Percentiles rank a stretch among this genome's conserved stretches.
Evolutionary conservation across 2,888 invertebrate genomes (phyloP).

Genomic region (Thyatira batis): DNA sequence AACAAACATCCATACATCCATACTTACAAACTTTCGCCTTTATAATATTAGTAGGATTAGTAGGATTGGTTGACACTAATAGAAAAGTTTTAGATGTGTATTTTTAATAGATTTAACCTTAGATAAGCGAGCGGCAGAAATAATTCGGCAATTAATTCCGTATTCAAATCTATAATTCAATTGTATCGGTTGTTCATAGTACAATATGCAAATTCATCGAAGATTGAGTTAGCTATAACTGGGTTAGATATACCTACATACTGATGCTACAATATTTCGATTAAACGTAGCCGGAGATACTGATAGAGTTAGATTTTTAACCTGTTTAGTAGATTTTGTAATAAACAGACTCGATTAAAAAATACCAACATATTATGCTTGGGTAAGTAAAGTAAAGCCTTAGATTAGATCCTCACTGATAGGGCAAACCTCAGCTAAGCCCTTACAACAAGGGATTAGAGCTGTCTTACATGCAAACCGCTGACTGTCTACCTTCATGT

Average conservation of each 20-base stretch:
- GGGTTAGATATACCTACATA: no score
- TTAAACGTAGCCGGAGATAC: not conserved
- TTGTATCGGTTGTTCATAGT: not conserved
- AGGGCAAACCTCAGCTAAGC: not conserved
- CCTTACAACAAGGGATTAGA: not conserved
- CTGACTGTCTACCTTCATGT: not conserved
- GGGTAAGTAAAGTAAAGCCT: not conserved
- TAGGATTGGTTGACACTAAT: no score
- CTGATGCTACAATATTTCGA: not conserved
- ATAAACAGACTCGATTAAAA: not conserved
- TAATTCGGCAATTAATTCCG: no score
- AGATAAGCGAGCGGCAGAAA: no score
- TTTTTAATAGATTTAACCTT: no score
- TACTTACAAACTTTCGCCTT: no score
- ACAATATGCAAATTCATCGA: not conserved
- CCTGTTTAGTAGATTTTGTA: no score
- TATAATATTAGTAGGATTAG: no score
- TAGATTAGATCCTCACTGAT: not conserved
- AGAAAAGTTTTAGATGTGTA: no score
- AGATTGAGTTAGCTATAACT: not conserved
- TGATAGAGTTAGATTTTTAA: no score
- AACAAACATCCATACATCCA: no score
- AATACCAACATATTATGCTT: not conserved
- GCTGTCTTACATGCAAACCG: not conserved
- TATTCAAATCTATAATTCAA: no score